Evolutionary conservation across 2,797 vertebrate species (phyloP).

Genomic region (Syngnathus rostellatus): DNA sequence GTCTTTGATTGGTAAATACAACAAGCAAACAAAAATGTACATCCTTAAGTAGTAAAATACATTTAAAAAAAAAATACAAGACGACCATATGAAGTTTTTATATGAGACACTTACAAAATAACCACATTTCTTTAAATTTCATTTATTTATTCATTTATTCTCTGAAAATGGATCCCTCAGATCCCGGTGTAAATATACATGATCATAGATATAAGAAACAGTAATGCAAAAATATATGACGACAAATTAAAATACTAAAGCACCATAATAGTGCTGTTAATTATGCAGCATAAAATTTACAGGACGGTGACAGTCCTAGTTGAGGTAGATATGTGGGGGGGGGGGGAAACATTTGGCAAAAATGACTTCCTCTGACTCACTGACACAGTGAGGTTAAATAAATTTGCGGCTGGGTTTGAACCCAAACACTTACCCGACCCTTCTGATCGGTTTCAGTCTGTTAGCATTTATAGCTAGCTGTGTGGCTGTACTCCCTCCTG

Average conservation of each 20-base stretch:
- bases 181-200: background rate
- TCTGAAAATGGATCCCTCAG: background rate
- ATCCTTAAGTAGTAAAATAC: no score
- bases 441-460: background rate
- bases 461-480: background rate
- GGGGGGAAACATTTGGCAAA: background rate
- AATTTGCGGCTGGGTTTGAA: background rate
- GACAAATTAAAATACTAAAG: background rate
- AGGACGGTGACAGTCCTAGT: background rate
- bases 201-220: background rate
- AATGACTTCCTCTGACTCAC: background rate
- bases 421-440: slow-evolving; percentile 3
- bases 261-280: background rate
- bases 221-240: background rate
- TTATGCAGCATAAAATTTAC: background rate
- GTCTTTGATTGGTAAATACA: background rate
- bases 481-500: background rate
- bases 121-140: background rate
- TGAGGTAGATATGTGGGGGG: slow-evolving; percentile 2
- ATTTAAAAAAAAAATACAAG: no score
- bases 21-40: background rate
- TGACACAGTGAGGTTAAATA: slow-evolving; percentile 9
- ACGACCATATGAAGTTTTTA: background rate
- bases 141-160: background rate
- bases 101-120: background rate